Evolutionary conservation across 1,140 invertebrate genomes (phyloP), one percentile per base, ranked within the genome.

Genomic region (Tachypleus tridentatus): DNA sequence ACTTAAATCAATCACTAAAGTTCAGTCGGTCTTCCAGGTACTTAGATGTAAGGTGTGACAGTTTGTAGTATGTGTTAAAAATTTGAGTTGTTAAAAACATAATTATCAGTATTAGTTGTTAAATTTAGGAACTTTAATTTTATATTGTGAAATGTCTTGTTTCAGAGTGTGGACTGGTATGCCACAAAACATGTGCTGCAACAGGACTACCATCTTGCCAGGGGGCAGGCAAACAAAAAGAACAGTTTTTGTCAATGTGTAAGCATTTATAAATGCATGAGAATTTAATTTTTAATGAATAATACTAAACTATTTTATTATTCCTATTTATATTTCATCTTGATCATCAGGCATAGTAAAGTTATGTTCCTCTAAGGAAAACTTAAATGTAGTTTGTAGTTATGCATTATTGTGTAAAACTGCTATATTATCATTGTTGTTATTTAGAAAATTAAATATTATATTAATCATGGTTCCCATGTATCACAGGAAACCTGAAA

Each of bases 121-220:
- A 29, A 29, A 29, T 29, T 29, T 29, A 29, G 29, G 29, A n/a
- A 51, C 11, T 62, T 50, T 49, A 60, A 64, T 60, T 47, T 61
- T 51, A 5, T 57, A 60, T 49, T 9, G 4, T 58, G 54, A 57
- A 9, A 57, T 54, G 4, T 66, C 58, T 63, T 64, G 47, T 70
- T 63, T 49, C 73, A 84, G 86, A 85, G 75, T 89, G 87, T 77
- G 86, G 86, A 63, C 76, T 87, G 66, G 82, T 87, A 66, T 83
- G 84, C 72, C 87, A 89, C 75, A 80, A 85, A 63, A 84, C 84
- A 64, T 88, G 86, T 77, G 81, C 83, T 56, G 80, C 83, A 10
- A 83, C 83, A 66, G 84, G 83, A 69, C 77, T 85, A 61, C 80
- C 82, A 57, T 74, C 77, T 57, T 84, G 82, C 70, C 74, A 76